Evolutionary conservation across 2,888 invertebrate genomes (phyloP).

Genomic region (Orchestes rusci): DNA sequence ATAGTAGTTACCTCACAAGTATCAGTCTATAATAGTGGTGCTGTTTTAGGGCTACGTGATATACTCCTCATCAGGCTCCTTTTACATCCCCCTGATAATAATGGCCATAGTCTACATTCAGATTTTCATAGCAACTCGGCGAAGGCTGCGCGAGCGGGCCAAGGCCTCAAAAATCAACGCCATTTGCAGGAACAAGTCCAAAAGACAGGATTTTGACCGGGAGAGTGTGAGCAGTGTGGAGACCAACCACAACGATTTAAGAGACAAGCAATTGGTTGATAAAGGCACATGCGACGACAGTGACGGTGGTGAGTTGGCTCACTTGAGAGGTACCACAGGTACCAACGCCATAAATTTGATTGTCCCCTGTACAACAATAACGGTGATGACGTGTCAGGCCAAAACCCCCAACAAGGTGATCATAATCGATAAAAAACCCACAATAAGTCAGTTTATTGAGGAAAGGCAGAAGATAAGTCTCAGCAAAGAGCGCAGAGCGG

Average conservation of each 20-base stretch:
- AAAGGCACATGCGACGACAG: too few relatives aligned
- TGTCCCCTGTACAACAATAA: too few relatives aligned
- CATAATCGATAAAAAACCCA: too few relatives aligned
- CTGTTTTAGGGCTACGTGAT: constrained; percentile 66
- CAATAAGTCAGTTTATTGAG: constrained; percentile 85
- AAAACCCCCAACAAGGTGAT: too few relatives aligned
- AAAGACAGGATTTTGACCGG: constrained; percentile 50
- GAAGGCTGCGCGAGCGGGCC: constrained; percentile 75
- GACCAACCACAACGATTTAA: constrained; percentile 67
- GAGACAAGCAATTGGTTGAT: too few relatives aligned
- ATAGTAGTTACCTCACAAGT: background rate
- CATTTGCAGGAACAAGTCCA: constrained; percentile 48
- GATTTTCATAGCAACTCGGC: constrained; percentile 88
- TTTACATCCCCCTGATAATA: constrained; percentile 87
- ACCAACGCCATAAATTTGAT: too few relatives aligned
- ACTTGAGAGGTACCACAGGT: background rate
- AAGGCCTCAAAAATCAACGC: constrained; percentile 74
- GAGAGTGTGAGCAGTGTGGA: constrained; percentile 75
- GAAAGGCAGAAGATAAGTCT: constrained; percentile 85
- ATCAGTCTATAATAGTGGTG: background rate
- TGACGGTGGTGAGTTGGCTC: too few relatives aligned
- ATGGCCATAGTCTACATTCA: constrained; percentile 96
- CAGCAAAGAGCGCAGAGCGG: constrained; percentile 89
- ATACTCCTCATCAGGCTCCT: constrained; percentile 87
- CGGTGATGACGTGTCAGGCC: too few relatives aligned